Evolutionary conservation across 1,140 invertebrate genomes (phyloP).

Genomic region (Trichomalopsis sarcophagae): DNA sequence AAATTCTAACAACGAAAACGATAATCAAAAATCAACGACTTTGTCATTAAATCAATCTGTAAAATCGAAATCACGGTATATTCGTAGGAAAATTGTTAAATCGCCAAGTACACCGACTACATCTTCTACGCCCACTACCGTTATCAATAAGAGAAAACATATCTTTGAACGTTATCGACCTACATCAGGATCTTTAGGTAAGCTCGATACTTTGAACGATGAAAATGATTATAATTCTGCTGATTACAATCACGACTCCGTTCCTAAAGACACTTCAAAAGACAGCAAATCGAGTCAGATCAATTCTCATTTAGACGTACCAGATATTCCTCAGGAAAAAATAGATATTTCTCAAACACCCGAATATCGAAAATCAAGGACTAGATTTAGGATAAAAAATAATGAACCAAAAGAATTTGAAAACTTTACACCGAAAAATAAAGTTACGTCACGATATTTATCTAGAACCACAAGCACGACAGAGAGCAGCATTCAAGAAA

Average conservation of each 20-base stretch:
- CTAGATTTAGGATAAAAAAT: slow-evolving; percentile 52
- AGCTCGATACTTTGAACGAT: slow-evolving; percentile 25
- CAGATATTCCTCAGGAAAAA: slow-evolving; percentile 52
- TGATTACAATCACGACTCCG: not conserved
- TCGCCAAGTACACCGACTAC: slow-evolving; percentile 2
- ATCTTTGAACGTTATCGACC: slow-evolving; percentile 62
- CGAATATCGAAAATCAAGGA: slow-evolving; percentile 61
- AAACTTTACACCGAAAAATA: slow-evolving; percentile 47
- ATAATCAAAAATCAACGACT: slow-evolving; percentile 36
- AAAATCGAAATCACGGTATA: slow-evolving; percentile 58
- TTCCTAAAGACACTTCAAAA: not conserved
- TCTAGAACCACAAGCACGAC: slow-evolving; percentile 62
- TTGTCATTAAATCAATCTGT: slow-evolving; percentile 45
- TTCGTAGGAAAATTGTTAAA: slow-evolving; percentile 57
- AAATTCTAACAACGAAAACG: slow-evolving; percentile 19
- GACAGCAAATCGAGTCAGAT: not conserved
- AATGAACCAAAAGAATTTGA: slow-evolving; percentile 44
- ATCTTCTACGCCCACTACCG: not conserved
- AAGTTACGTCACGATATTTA: slow-evolving; percentile 61
- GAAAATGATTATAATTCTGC: slow-evolving; percentile 32
- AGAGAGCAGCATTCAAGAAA: slow-evolving; percentile 65
- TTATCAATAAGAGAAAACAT: slow-evolving; percentile 60
- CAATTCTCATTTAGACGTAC: slow-evolving; percentile 25
- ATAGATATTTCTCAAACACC: slow-evolving; percentile 41
- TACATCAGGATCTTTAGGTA: slow-evolving; percentile 44